phyloP scores from a whole-genome alignment of 2,888 invertebrate species.

The Miltochrista miniata region DNA sequence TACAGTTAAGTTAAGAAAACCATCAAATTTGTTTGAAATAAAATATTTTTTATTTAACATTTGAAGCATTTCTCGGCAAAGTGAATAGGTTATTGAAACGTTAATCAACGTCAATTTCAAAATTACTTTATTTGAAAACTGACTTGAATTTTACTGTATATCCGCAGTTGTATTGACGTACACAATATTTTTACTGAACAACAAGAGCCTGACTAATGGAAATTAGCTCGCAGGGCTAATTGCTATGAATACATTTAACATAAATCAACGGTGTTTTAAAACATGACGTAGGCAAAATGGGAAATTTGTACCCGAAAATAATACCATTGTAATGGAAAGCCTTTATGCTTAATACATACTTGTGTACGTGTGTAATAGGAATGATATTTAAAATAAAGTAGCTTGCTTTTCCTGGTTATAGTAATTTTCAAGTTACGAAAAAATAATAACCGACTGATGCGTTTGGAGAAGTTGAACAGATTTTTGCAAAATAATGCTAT shows the following conservation, averaged over 20 bases:
- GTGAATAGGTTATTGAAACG: too few relatives aligned
- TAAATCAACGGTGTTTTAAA: constrained; percentile 59
- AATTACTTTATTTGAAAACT: constrained; percentile 11
- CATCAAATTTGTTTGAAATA: too few relatives aligned
- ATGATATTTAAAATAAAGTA: constrained; percentile 21
- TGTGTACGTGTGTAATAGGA: constrained; percentile 30
- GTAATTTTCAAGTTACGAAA: too few relatives aligned
- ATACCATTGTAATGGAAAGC: constrained; percentile 38
- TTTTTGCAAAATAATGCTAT: too few relatives aligned
- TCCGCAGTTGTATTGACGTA: constrained; percentile 24
- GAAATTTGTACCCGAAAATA: constrained; percentile 26
- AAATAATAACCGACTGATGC: too few relatives aligned
- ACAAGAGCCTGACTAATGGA: constrained; percentile 55
- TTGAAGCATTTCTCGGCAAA: too few relatives aligned
- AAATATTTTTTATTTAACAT: too few relatives aligned
- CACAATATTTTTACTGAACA: constrained; percentile 45
- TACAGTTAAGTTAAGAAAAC: constrained; percentile 1
- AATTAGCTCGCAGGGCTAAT: constrained; percentile 60
- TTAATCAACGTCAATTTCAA: too few relatives aligned
- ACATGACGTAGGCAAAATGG: constrained; percentile 45
- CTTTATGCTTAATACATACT: constrained; percentile 29
- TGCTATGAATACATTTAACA: constrained; percentile 64
- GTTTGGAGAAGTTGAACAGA: too few relatives aligned
- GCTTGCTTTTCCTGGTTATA: too few relatives aligned
- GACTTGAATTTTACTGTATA: constrained; percentile 21